A percentile compares a stretch with the other conserved stretches of the same genome.
phyloP scores from a whole-genome alignment of 2,797 vertebrate genomes.

The Atherinosoma microstoma region DNA sequence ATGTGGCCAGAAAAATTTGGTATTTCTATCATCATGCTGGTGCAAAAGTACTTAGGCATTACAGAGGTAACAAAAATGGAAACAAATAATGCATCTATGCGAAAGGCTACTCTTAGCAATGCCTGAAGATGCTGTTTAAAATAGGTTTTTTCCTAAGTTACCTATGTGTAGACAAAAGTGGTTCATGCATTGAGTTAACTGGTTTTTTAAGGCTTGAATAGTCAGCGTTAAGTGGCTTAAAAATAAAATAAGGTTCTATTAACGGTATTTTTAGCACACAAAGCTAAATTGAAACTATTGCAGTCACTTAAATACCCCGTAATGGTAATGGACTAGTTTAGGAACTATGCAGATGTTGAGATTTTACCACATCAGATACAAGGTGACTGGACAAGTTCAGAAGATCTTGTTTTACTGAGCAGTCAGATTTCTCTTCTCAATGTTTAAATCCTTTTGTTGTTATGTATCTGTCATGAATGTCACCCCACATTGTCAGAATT shows the following conservation, averaged over 20 bases:
- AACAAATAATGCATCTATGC: no score
- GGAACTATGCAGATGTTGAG: neutral
- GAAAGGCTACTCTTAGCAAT: no score
- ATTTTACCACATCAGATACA: neutral
- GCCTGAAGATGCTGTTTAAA: no score
- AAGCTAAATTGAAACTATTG: no score
- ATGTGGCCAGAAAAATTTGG: no score
- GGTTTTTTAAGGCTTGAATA: neutral
- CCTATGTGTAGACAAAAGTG: neutral
- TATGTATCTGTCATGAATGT: conserved; percentile 12
- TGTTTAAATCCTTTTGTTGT: conserved; percentile 4
- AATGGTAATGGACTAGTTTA: neutral
- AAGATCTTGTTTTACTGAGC: neutral
- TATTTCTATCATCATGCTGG: no score
- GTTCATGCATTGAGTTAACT: neutral
- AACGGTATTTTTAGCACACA: neutral
- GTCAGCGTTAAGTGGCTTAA: neutral
- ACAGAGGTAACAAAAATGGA: no score
- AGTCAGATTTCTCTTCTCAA: neutral
- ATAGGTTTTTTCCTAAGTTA: neutral
- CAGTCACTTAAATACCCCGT: no score
- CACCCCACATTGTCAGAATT: conserved; percentile 13
- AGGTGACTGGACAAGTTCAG: neutral
- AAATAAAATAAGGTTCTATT: neutral
- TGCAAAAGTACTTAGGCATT: no score